A percentile compares a stretch with the other conserved stretches of the same genome.
Conservation (phyloP, 2,797 vertebrate species). For the Xiphorhynchus erythropygius region DNA sequence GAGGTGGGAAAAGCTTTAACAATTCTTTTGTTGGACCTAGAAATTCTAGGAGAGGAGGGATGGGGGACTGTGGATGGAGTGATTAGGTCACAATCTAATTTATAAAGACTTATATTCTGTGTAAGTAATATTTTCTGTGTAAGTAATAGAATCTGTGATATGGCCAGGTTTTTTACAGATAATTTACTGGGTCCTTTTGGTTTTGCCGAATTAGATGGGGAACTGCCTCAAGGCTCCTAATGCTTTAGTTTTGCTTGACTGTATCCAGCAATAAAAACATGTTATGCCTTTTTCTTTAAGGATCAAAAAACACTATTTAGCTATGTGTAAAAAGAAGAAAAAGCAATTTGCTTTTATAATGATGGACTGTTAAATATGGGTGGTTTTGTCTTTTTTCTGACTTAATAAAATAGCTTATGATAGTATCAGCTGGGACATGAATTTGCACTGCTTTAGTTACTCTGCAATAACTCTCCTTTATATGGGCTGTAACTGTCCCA, state of each 20-base stretch:
- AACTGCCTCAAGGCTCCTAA: not conserved
- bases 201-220: not conserved
- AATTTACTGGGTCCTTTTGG: not conserved
- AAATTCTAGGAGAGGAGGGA: not conserved
- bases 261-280: not conserved
- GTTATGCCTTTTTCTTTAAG: not conserved
- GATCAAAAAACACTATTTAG: not conserved
- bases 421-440: not conserved
- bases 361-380: not conserved
- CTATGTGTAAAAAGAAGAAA: not conserved
- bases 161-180: not conserved
- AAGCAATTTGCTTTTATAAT: not conserved
- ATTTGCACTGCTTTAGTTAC: not conserved
- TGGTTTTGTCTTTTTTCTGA: not conserved
- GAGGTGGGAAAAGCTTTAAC: not conserved
- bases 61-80: not conserved
- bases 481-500: not conserved
- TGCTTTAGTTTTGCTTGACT: not conserved
- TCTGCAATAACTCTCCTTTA: not conserved
- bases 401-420: not conserved
- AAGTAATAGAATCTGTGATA: not conserved
- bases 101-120: not conserved
- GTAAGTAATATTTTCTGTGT: not conserved
- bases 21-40: fast-evolving
- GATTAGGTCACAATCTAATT: not conserved